These are phyloP conservation scores for Eclectus roratus DNA, from an alignment of 2,113 vertebrate species.

Conservation along the genomic window DNA sequence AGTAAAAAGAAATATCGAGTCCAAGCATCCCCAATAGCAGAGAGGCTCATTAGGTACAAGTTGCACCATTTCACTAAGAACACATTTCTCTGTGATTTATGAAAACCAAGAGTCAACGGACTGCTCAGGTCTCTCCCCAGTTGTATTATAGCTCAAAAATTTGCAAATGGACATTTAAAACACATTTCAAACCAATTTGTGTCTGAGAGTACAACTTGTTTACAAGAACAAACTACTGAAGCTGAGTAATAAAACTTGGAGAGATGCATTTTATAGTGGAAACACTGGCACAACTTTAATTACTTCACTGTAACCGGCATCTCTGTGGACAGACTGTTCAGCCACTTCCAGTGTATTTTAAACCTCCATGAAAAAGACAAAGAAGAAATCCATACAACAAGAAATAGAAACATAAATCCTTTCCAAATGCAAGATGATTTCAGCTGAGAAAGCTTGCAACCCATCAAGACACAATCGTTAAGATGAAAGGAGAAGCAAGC, in stretches of 20 bases:
- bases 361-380: slow-evolving; percentile 16
- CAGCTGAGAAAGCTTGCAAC: background rate
- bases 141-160: background rate
- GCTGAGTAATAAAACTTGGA: slow-evolving; percentile 7
- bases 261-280: slow-evolving; percentile 32
- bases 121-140: background rate
- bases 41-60: slow-evolving; percentile 13
- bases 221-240: slow-evolving; percentile 28
- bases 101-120: background rate
- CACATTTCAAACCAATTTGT: background rate
- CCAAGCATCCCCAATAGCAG: background rate
- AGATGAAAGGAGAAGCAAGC: background rate
- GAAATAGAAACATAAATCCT: slow-evolving; percentile 43
- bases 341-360: slow-evolving; percentile 21
- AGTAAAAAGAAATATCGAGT: slow-evolving; percentile 6
- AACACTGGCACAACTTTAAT: slow-evolving; percentile 47
- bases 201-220: background rate
- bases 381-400: slow-evolving; percentile 26
- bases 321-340: background rate
- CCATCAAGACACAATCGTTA: background rate
- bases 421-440: background rate
- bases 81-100: background rate
- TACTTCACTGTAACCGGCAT: background rate
- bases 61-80: slow-evolving; percentile 23
- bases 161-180: slow-evolving; percentile 13